These are phyloP conservation scores for Chlorodrepanis virens DNA, from an alignment of 2,113 vertebrate species.

Conservation along the genomic window DNA sequence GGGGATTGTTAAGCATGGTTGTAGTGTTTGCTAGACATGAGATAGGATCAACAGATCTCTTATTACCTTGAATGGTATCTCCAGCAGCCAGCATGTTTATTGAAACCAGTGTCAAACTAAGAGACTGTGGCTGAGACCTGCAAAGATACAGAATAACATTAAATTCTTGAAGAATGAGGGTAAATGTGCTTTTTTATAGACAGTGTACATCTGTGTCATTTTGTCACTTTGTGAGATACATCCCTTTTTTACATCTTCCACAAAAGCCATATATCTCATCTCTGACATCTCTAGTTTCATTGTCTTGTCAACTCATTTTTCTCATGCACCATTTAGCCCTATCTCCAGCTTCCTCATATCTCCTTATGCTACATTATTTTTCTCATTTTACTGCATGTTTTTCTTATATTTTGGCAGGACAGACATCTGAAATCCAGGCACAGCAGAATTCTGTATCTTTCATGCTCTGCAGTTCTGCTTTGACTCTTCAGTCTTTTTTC, in stretches of 20 bases:
- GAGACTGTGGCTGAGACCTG: not conserved
- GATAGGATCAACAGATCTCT: not conserved
- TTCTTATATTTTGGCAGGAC: not conserved
- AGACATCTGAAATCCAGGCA: not conserved
- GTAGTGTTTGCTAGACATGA: not conserved
- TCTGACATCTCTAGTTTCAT: not conserved
- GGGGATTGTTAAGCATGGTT: not conserved
- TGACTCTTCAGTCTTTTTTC: not conserved
- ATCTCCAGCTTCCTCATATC: not conserved
- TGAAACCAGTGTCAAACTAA: not conserved
- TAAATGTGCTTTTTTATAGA: not conserved
- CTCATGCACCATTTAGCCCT: not conserved
- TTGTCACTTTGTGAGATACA: conserved; percentile 5
- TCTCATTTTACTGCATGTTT: not conserved
- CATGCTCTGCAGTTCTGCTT: not conserved
- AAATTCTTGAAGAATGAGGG: conserved; percentile 32
- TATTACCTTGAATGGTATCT: conserved; percentile 4
- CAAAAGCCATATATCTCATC: not conserved
- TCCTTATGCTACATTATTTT: not conserved
- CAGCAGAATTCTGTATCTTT: not conserved
- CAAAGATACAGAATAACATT: not conserved
- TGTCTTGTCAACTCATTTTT: conserved; percentile 42
- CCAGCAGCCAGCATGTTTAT: not conserved
- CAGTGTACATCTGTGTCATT: not conserved
- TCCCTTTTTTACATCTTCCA: not conserved